phyloP scores from a whole-genome alignment of 37 sponge, comb jelly and placozoan genomes.

The Spongilla lacustris region DNA sequence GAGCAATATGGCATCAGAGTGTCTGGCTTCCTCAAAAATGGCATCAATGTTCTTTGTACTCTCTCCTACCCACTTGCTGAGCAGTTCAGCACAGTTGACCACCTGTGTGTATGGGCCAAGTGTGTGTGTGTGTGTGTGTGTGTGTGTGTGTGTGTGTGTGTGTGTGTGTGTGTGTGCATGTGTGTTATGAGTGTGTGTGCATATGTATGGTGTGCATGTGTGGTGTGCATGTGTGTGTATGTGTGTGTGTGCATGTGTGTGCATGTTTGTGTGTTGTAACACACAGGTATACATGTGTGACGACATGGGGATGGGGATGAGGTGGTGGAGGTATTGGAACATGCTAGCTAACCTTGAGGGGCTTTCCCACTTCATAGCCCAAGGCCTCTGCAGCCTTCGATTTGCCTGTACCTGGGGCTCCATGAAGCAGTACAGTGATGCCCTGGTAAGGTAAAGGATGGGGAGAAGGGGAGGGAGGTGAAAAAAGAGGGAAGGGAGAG shows the following conservation, averaged over 20 bases:
- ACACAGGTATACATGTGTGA: background rate
- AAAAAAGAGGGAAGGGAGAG: too few species aligned
- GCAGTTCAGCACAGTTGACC: constrained; percentile 86
- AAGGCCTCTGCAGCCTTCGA: constrained; percentile 82
- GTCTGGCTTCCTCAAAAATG: constrained; percentile 81
- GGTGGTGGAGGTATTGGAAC: too few species aligned
- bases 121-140: too few species aligned
- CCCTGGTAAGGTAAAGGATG: constrained; percentile 56
- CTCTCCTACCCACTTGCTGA: constrained; percentile 93
- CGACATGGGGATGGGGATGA: background rate
- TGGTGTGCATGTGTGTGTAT: background rate
- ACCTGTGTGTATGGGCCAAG: constrained; percentile 66
- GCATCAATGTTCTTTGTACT: constrained; percentile 90
- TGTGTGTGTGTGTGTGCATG: too few species aligned
- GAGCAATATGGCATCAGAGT: constrained; percentile 81
- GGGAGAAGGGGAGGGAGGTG: too few species aligned
- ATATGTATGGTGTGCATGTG: too few species aligned
- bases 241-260: too few species aligned
- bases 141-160: background rate
- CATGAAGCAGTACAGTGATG: constrained; percentile 78
- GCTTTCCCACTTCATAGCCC: constrained; percentile 89
- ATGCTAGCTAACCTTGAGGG: constrained; percentile 79
- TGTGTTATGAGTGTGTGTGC: too few species aligned
- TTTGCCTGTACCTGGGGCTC: constrained; percentile 87
- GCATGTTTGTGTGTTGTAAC: too few species aligned